Evolutionary conservation across 2,797 vertebrate species (phyloP).

Genomic region (Pangasius sanitwongsei): DNA sequence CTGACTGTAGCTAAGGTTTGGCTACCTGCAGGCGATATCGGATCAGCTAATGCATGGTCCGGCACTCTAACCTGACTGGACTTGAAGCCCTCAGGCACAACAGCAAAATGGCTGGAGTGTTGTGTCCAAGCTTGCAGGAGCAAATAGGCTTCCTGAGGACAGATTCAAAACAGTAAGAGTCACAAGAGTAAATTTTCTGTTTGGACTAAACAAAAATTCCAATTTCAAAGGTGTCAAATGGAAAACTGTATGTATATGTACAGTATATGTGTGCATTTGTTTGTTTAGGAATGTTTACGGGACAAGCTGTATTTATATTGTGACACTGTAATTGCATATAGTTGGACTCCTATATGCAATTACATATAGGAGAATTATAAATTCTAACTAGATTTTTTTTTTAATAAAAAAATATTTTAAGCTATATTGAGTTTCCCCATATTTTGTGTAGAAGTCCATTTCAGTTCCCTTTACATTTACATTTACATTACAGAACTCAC

Average conservation of each 20-base stretch:
- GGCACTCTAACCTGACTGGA: slow-evolving; percentile 10
- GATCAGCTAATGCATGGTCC: slow-evolving; percentile 53
- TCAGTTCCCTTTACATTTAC: neutral
- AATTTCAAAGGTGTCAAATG: neutral
- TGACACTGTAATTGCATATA: neutral
- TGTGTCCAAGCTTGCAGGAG: neutral
- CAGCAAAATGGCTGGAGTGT: slow-evolving; percentile 21
- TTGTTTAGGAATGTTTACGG: neutral
- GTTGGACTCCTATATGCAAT: neutral
- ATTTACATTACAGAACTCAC: neutral
- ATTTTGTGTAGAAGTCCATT: neutral
- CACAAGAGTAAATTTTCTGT: too few relatives aligned
- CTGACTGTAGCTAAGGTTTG: slow-evolving; percentile 67
- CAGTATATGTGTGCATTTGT: neutral
- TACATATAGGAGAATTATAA: neutral
- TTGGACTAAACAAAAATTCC: neutral
- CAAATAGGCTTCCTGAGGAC: neutral
- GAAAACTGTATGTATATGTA: neutral
- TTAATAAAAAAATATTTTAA: neutral
- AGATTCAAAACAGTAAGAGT: neutral
- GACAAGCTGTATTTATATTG: neutral
- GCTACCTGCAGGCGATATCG: slow-evolving; percentile 74
- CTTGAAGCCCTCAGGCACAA: slow-evolving; percentile 30
- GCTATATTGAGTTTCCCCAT: neutral
- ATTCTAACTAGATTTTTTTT: neutral